Evolutionary conservation across 2,113 vertebrate genomes (phyloP).

Genomic region (Rhegmatorhina hoffmannsi): DNA sequence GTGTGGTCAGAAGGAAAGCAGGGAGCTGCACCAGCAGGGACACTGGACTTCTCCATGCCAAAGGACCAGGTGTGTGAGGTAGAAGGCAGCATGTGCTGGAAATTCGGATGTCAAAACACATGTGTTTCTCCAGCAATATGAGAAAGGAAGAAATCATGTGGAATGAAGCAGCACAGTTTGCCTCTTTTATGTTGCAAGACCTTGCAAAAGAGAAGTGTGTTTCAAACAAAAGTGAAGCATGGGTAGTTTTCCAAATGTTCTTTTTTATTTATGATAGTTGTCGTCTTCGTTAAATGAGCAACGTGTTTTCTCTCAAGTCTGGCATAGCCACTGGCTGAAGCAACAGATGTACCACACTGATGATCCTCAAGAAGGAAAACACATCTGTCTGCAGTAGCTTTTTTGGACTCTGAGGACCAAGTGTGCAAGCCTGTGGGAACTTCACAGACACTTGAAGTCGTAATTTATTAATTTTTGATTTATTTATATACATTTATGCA

Average conservation of each 20-base stretch:
- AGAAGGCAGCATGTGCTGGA: neutral
- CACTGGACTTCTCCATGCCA: neutral
- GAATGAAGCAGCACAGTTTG: neutral
- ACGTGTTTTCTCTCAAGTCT: conserved; percentile 14
- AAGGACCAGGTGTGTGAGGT: neutral
- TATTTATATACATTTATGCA: conserved; percentile 42
- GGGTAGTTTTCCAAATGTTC: neutral
- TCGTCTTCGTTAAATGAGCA: conserved; percentile 53
- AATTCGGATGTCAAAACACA: neutral
- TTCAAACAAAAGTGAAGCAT: conserved; percentile 4
- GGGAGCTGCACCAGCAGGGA: neutral
- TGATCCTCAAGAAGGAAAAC: conserved; percentile 21
- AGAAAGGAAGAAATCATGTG: neutral
- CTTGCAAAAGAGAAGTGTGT: conserved; percentile 7
- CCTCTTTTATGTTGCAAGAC: neutral
- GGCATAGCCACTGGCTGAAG: conserved; percentile 54
- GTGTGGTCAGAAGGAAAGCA: neutral
- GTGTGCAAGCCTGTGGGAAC: conserved; percentile 20
- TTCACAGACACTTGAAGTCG: conserved; percentile 17
- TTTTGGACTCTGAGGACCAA: conserved; percentile 32
- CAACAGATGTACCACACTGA: conserved; percentile 53
- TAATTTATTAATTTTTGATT: conserved; percentile 60
- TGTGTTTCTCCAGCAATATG: neutral
- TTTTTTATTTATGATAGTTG: conserved; percentile 53
- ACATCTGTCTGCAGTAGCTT: conserved; percentile 42